A percentile compares a stretch with the other conserved stretches of the same genome.
Conservation (phyloP, 2,113 vertebrate species). For the Chascanopsetta lugubris region DNA sequence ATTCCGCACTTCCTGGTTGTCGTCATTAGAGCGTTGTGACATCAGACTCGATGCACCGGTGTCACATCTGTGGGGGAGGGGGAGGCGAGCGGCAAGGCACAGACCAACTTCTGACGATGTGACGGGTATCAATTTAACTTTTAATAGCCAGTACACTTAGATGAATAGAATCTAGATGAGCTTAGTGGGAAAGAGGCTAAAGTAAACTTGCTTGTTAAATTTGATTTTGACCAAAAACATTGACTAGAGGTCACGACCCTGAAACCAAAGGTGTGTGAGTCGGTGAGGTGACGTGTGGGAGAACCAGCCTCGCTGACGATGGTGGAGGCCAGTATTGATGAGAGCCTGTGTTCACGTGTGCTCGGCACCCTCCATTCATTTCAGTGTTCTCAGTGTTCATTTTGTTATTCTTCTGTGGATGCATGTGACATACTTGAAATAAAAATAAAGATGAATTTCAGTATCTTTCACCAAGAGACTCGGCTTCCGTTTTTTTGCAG, state of each 20-base stretch:
- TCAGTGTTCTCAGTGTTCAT: conserved; percentile 63
- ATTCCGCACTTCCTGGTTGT: too few relatives aligned
- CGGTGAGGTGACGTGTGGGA: not conserved
- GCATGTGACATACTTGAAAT: conserved; percentile 70
- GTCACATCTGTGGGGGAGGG: too few relatives aligned
- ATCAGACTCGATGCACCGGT: too few relatives aligned
- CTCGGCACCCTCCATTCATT: conserved; percentile 33
- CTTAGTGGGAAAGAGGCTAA: too few relatives aligned
- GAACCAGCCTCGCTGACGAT: conserved; percentile 1
- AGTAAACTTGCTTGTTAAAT: conserved; percentile 39
- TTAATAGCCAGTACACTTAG: too few relatives aligned
- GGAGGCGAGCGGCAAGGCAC: too few relatives aligned
- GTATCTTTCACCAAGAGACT: conserved; percentile 15
- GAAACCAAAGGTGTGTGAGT: conserved; percentile 7
- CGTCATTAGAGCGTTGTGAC: too few relatives aligned
- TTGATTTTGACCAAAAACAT: not conserved
- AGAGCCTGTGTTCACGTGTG: conserved; percentile 11
- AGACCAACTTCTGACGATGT: too few relatives aligned
- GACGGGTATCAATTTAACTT: too few relatives aligned
- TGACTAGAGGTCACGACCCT: conserved; percentile 12
- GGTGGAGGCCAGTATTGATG: conserved; percentile 31
- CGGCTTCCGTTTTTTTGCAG: too few relatives aligned
- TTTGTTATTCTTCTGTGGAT: conserved; percentile 63
- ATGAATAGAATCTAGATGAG: too few relatives aligned
- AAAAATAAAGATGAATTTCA: conserved; percentile 60